These are phyloP conservation scores for Pipistrellus pygmaeus DNA, from an alignment of 2,797 vertebrate species.

Conservation along the genomic window DNA sequence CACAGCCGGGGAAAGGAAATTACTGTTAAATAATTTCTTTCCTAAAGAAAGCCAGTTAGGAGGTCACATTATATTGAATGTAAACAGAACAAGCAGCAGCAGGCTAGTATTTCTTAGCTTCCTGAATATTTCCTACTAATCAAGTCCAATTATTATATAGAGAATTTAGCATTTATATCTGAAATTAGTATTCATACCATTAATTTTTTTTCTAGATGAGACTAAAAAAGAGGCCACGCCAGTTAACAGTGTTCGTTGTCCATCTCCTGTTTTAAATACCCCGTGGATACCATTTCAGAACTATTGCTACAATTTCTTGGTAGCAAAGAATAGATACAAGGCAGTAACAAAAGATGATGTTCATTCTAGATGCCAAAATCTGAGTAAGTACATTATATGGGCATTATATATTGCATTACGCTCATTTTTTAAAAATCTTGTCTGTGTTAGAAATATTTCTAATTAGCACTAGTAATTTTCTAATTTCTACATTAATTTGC, in stretches of 20 bases:
- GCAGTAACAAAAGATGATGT: conserved; percentile 81
- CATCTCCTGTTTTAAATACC: conserved; percentile 93
- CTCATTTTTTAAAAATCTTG: not conserved
- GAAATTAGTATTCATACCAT: conserved; percentile 37
- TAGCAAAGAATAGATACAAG: conserved; percentile 89
- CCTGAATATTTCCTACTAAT: conserved; percentile 66
- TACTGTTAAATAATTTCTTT: conserved; percentile 31
- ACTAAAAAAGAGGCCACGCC: conserved; percentile 84
- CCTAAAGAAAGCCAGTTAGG: conserved; percentile 36
- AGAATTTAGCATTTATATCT: conserved; percentile 62
- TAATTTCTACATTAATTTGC: conserved; percentile 38
- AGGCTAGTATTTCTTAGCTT: conserved; percentile 52
- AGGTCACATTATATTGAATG: conserved; percentile 5
- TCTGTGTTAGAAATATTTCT: not conserved
- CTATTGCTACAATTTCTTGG: conserved; percentile 95
- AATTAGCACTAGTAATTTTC: not conserved
- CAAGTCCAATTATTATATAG: conserved; percentile 54
- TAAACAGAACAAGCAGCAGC: conserved; percentile 7
- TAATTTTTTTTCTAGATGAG: conserved; percentile 85
- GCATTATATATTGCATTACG: not conserved
- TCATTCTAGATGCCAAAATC: conserved; percentile 89
- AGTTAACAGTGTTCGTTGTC: conserved; percentile 89
- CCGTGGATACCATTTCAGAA: conserved; percentile 97
- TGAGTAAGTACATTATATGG: conserved; percentile 88
- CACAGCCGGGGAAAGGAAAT: conserved; percentile 56